Evolutionary conservation across 2,797 vertebrate genomes (phyloP).

Genomic region (Glyptemys insculpta): DNA sequence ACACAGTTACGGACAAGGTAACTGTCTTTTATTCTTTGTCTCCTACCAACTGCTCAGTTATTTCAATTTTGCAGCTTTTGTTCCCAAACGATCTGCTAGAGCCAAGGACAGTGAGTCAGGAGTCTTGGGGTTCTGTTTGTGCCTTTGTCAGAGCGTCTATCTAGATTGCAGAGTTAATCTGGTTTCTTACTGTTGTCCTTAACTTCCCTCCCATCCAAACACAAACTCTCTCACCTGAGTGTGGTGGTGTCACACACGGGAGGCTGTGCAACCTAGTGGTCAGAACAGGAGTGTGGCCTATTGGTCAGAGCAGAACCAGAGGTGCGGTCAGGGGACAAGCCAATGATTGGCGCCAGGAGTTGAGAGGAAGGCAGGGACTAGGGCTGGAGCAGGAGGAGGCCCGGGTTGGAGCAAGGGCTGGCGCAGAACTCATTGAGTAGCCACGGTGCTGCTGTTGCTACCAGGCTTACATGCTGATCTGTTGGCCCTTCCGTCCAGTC

Average conservation of each 20-base stretch:
- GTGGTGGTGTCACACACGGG: not conserved
- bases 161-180: not conserved
- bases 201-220: not conserved
- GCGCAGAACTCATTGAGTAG: not conserved
- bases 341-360: too few species aligned
- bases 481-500: not conserved
- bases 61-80: not conserved
- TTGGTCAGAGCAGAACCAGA: not conserved
- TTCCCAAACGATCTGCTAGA: not conserved
- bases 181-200: not conserved
- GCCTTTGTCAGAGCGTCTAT: not conserved
- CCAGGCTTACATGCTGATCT: not conserved
- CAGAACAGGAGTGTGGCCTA: too few species aligned
- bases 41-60: constrained; percentile 17
- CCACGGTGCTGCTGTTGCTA: not conserved
- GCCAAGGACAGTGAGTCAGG: not conserved
- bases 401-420: not conserved
- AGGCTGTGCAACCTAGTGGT: too few species aligned
- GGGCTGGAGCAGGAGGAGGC: too few species aligned
- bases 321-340: not conserved
- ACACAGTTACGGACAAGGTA: too few species aligned
- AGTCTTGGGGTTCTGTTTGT: not conserved
- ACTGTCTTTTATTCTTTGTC: constrained; percentile 25
- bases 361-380: too few species aligned
- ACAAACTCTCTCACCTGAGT: not conserved